Evolutionary conservation across 2,113 vertebrate species (phyloP), one percentile per base, ranked within the genome.

Genomic region (Corythornis vintsioides): DNA sequence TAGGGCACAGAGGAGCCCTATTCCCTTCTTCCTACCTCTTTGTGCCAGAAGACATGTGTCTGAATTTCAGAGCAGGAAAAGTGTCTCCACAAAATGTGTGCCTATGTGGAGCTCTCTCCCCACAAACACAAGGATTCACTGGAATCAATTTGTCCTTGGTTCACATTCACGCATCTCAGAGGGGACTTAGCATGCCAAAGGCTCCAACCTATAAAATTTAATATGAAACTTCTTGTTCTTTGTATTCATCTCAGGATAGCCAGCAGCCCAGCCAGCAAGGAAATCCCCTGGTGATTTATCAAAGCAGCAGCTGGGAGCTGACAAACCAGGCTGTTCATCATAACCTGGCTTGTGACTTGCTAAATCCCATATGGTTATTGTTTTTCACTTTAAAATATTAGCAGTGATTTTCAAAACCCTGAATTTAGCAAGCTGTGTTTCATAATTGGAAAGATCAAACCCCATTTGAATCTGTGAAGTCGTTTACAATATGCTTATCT

Each of bases 331-430:
- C 2, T 1, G 63, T 45, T 92, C 67, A 59, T 95, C 70, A 40
- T 88, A 95, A 86, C 78, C 86, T 79, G 66, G 77, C 59, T 89
- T 73, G 71, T 42, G 20, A 57, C 86, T 94, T 82, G 42, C 78
- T 94, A 76, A 93, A 82, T 87, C 66, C 83, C 63, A 66, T 87
- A 70, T 70, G 77, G 83, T 48, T 86, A 40, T 88, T 93, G 80
- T 78, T 90, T 93, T 92, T 84, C 42, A 50, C 28, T 96, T 88
- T 65, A 93, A 95, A 93, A 81, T 63, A 84, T 48, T 92, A 92
- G 26, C 61, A 83, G 26, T 3, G 11, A 59, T 22, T 94, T 94
- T 95, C 86, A 89, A 96, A 92, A 67, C 61, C 56, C 48, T 13
- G 15, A 83, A 53, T 93, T 83, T 90, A 89, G 81, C 66, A 86